These are phyloP conservation scores for Quadroppia sp. DNA, from an alignment of 2,888 invertebrate species.

Conservation along the genomic window DNA sequence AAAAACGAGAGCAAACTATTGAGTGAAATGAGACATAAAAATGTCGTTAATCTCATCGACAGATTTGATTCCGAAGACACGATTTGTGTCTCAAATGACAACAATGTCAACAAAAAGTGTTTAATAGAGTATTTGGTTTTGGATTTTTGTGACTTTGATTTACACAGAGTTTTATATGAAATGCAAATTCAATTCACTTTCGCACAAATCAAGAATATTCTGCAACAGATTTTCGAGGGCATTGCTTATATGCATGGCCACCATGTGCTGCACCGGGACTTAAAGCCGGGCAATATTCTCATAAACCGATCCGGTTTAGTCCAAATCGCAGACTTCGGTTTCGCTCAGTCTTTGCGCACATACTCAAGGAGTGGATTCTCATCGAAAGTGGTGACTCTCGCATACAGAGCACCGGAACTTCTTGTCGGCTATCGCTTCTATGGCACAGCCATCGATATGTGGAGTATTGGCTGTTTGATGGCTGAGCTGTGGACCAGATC, in stretches of 20 bases:
- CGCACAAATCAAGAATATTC: slow-evolving; percentile 32
- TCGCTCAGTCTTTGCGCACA: not conserved
- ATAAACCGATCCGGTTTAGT: slow-evolving; percentile 3
- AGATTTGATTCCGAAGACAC: slow-evolving; percentile 11
- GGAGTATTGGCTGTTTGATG: slow-evolving; percentile 95
- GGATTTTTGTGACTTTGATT: slow-evolving; percentile 31
- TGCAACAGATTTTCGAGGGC: slow-evolving; percentile 15
- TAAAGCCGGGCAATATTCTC: slow-evolving; percentile 19
- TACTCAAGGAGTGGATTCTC: slow-evolving; percentile 6
- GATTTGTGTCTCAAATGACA: not conserved
- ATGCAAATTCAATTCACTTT: not conserved
- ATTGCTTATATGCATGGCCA: not conserved
- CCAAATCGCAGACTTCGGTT: slow-evolving; percentile 24
- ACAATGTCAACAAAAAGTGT: not conserved
- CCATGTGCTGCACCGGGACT: not conserved
- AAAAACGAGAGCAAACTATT: slow-evolving; percentile 4
- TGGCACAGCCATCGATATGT: slow-evolving; percentile 91
- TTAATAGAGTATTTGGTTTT: not conserved
- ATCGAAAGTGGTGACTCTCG: slow-evolving; percentile 47
- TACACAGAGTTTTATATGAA: not conserved
- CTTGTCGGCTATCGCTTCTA: slow-evolving; percentile 80
- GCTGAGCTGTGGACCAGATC: slow-evolving; percentile 95
- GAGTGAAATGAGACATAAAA: slow-evolving; percentile 1
- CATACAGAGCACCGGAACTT: slow-evolving; percentile 73
- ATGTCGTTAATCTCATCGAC: slow-evolving; percentile 18